These are phyloP conservation scores for Muntiacus muntjak DNA, from an alignment of 2,113 vertebrate genomes.

Conservation along the genomic window DNA sequence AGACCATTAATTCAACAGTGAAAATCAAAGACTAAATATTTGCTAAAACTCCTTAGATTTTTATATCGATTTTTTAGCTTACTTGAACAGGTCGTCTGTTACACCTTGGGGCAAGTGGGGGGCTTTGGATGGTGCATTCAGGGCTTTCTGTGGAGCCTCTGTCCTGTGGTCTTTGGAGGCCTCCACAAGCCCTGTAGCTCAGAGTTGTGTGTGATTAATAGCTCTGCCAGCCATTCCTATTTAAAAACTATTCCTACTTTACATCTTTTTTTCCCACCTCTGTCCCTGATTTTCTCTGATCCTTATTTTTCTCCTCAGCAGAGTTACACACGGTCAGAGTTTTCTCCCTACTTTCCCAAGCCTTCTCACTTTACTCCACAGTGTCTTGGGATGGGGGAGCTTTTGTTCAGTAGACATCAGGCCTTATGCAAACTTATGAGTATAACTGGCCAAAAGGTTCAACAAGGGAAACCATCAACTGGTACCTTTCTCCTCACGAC, in stretches of 20 bases:
- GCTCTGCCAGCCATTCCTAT: conserved; percentile 65
- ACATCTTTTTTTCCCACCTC: not conserved
- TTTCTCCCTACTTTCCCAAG: not conserved
- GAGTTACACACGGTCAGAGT: conserved; percentile 28
- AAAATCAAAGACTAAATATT: not conserved
- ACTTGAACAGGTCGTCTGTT: not conserved
- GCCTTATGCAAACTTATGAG: not conserved
- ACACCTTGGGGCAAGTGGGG: not conserved
- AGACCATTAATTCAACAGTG: not conserved
- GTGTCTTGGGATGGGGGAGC: not conserved
- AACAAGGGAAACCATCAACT: not conserved
- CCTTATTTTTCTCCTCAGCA: conserved; percentile 23
- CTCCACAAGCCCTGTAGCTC: conserved; percentile 19
- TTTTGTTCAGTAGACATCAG: conserved; percentile 34
- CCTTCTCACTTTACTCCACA: conserved; percentile 40
- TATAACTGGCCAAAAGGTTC: not conserved
- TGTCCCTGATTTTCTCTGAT: conserved; percentile 39
- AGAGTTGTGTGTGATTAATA: conserved; percentile 69
- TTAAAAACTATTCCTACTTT: conserved; percentile 69
- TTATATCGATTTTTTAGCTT: not conserved
- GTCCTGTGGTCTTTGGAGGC: not conserved
- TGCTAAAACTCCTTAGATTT: not conserved
- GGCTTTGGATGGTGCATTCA: conserved; percentile 2
- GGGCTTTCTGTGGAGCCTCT: conserved; percentile 14
- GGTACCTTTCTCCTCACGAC: rapidly evolving